Conservation (phyloP, 2,888 invertebrate species). For the Parasteatoda lunata region DNA sequence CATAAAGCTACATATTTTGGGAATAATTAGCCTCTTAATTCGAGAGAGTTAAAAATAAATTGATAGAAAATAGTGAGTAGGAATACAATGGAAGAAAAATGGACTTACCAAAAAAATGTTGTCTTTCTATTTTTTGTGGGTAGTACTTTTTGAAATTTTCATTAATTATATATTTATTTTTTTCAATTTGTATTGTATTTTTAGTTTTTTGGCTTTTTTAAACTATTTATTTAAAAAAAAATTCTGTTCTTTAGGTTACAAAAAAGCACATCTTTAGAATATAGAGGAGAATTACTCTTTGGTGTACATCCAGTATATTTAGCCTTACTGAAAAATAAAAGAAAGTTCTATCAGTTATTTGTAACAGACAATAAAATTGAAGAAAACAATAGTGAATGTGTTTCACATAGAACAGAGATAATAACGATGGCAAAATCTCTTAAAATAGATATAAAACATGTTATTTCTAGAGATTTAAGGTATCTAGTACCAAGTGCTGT, state of each 20-base stretch:
- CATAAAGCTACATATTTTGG: no score
- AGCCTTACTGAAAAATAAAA: constrained; percentile 50
- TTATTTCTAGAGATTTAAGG: constrained; percentile 33
- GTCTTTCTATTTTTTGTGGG: no score
- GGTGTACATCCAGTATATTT: constrained; percentile 65
- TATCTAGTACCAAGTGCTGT: constrained; percentile 42
- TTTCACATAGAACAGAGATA: constrained; percentile 32
- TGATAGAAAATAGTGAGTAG: no score
- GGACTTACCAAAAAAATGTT: no score
- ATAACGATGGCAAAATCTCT: constrained; percentile 20
- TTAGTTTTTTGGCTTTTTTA: no score
- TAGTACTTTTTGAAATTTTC: not conserved
- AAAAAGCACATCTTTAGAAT: constrained; percentile 1
- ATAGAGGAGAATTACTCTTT: constrained; percentile 62
- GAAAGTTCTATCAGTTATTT: constrained; percentile 42
- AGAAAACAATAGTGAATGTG: not conserved
- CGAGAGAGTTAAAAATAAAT: no score
- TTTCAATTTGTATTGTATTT: no score
- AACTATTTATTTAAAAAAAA: no score
- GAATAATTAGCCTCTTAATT: no score
- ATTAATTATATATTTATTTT: not conserved
- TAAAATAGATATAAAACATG: constrained; percentile 8
- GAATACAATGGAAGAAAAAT: no score
- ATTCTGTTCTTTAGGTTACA: no score
- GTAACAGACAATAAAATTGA: constrained; percentile 1